Evolutionary conservation across 2,113 vertebrate genomes (phyloP).

Genomic region (Phycodurus eques): DNA sequence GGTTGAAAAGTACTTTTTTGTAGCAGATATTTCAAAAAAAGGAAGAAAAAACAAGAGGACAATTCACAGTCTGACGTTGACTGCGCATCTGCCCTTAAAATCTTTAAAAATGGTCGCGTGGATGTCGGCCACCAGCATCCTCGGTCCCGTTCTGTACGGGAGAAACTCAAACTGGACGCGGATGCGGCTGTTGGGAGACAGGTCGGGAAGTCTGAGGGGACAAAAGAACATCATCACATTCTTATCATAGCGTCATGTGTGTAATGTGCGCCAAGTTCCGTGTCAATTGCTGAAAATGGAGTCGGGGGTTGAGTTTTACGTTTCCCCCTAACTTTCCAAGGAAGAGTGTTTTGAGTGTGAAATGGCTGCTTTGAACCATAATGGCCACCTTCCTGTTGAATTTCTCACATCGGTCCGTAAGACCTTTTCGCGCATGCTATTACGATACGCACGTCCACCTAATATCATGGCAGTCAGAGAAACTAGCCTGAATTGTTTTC

Average conservation of each 20-base stretch:
- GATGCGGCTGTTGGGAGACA: background rate
- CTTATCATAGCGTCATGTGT: background rate
- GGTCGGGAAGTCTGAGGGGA: slow-evolving; percentile 32
- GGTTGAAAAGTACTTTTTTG: background rate
- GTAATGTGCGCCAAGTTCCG: too few species aligned
- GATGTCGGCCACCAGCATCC: slow-evolving; percentile 42
- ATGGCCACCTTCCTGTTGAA: too few species aligned
- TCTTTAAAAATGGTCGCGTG: slow-evolving; percentile 54
- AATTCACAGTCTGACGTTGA: background rate
- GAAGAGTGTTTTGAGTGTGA: too few species aligned
- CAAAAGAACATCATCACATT: background rate
- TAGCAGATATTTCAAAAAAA: background rate
- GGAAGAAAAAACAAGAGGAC: background rate
- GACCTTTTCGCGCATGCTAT: too few species aligned
- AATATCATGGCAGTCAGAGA: too few species aligned
- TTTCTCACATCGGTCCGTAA: too few species aligned
- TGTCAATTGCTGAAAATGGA: too few species aligned
- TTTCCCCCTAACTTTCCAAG: too few species aligned
- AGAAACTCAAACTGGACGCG: background rate
- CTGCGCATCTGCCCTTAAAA: slow-evolving; percentile 19
- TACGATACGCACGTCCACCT: too few species aligned
- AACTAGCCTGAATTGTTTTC: too few species aligned
- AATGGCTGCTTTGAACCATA: too few species aligned
- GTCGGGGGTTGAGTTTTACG: too few species aligned
- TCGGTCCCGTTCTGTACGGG: slow-evolving; percentile 45